Percentiles rank a stretch among this genome's conserved stretches.
Evolutionary conservation across 2,888 invertebrate species (phyloP).

Genomic region (Pollenia labialis): DNA sequence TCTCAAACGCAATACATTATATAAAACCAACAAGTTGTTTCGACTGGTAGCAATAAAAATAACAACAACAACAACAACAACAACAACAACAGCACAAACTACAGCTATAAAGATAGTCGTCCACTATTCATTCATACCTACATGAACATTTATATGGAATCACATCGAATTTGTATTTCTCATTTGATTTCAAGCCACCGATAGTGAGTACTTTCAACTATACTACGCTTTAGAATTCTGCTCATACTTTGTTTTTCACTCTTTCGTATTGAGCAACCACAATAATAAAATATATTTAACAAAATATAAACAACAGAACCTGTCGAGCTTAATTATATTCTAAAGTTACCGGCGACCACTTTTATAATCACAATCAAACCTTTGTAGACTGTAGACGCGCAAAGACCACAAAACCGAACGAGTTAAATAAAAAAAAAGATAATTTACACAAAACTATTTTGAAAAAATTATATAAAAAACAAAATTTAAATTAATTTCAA

Average conservation of each 20-base stretch:
- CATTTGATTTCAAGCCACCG: slow-evolving; percentile 66
- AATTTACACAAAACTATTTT: not conserved
- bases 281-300: slow-evolving; percentile 23
- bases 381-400: slow-evolving; percentile 74
- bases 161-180: slow-evolving; percentile 55
- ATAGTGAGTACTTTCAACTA: slow-evolving; percentile 41
- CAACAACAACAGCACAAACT: slow-evolving; percentile 19
- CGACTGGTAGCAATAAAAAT: not conserved
- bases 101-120: not conserved
- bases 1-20: slow-evolving; percentile 1
- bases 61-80: not conserved
- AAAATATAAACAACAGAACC: slow-evolving; percentile 70
- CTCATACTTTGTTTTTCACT: slow-evolving; percentile 33
- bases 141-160: slow-evolving; percentile 69
- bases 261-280: slow-evolving; percentile 6
- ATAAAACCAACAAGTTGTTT: slow-evolving; percentile 44
- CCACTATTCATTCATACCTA: slow-evolving; percentile 4
- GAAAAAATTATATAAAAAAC: slow-evolving; percentile 2
- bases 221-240: slow-evolving; percentile 15
- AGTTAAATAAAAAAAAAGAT: slow-evolving; percentile 38
- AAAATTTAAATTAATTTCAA: not conserved
- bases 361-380: slow-evolving; percentile 72
- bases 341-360: slow-evolving; percentile 68
- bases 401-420: slow-evolving; percentile 66
- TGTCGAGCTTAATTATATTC: slow-evolving; percentile 72